phyloP scores from a whole-genome alignment of 2,797 vertebrate species.

The Fratercula arctica region DNA sequence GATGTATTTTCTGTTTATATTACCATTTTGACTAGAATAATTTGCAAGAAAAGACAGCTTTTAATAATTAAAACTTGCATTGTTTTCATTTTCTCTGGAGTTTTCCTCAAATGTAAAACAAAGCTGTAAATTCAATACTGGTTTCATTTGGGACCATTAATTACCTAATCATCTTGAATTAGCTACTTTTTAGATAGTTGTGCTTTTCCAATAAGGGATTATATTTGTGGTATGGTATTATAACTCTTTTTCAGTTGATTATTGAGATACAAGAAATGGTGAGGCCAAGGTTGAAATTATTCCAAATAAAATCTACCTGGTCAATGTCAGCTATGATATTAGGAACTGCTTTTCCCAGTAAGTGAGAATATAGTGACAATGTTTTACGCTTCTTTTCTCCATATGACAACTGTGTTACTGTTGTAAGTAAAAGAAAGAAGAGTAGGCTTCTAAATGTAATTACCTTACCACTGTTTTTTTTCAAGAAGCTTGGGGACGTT shows the following conservation, averaged over 20 bases:
- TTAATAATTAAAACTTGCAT: conserved; percentile 69
- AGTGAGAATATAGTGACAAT: not conserved
- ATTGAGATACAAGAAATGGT: not conserved
- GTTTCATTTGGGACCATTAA: conserved; percentile 47
- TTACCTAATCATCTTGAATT: conserved; percentile 52
- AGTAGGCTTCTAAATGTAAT: not conserved
- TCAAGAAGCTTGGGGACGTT: not conserved
- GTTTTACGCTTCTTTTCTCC: not conserved
- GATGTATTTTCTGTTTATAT: conserved; percentile 59
- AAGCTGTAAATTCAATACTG: conserved; percentile 56
- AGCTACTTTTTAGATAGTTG: conserved; percentile 5
- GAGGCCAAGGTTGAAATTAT: not conserved
- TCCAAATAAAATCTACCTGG: not conserved
- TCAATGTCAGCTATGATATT: not conserved
- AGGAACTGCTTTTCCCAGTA: not conserved
- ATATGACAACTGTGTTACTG: not conserved
- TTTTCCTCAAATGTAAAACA: conserved; percentile 56
- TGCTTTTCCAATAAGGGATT: conserved; percentile 31
- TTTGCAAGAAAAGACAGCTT: conserved; percentile 53
- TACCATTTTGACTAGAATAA: conserved; percentile 50
- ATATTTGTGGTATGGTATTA: not conserved
- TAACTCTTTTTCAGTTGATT: not conserved
- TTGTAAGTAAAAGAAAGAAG: not conserved
- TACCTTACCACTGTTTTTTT: not conserved
- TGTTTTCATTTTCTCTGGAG: conserved; percentile 70